phyloP scores from a whole-genome alignment of 2,888 invertebrate species.

The Neuroscelio doddi region DNA sequence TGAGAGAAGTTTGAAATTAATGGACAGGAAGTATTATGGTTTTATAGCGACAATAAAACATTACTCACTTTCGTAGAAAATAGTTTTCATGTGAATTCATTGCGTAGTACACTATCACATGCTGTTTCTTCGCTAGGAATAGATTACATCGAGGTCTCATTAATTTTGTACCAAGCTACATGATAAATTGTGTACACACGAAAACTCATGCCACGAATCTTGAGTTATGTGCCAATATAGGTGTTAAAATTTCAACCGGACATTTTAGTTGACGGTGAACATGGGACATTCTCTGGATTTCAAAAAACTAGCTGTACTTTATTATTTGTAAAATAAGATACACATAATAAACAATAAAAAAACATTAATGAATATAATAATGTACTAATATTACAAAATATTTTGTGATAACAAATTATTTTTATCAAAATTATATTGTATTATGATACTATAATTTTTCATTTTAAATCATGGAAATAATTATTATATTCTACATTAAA shows the following conservation, averaged over 20 bases:
- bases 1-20: conserved; percentile 33
- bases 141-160: conserved; percentile 38
- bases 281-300: too few relatives aligned
- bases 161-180: conserved; percentile 18
- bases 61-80: conserved; percentile 3
- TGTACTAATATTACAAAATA: too few relatives aligned
- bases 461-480: too few relatives aligned
- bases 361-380: too few relatives aligned
- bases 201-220: conserved; percentile 18
- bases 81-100: conserved; percentile 20
- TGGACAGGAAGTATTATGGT: conserved; percentile 39
- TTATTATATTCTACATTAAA: too few relatives aligned
- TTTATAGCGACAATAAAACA: conserved; percentile 40
- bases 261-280: conserved; percentile 18
- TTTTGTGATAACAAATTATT: too few relatives aligned
- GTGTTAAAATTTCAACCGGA: conserved; percentile 26
- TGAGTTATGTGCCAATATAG: conserved; percentile 21
- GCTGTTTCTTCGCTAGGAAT: conserved; percentile 26
- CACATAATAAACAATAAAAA: too few relatives aligned
- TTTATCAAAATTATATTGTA: too few relatives aligned
- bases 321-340: too few relatives aligned
- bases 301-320: too few relatives aligned
- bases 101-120: conserved; percentile 29
- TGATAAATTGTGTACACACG: conserved; percentile 17
- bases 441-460: too few relatives aligned